Percentiles rank a stretch among this genome's conserved stretches.
These are phyloP conservation scores for Myxocyprinus asiaticus DNA, from an alignment of 2,113 vertebrate genomes.

Conservation along the genomic window DNA sequence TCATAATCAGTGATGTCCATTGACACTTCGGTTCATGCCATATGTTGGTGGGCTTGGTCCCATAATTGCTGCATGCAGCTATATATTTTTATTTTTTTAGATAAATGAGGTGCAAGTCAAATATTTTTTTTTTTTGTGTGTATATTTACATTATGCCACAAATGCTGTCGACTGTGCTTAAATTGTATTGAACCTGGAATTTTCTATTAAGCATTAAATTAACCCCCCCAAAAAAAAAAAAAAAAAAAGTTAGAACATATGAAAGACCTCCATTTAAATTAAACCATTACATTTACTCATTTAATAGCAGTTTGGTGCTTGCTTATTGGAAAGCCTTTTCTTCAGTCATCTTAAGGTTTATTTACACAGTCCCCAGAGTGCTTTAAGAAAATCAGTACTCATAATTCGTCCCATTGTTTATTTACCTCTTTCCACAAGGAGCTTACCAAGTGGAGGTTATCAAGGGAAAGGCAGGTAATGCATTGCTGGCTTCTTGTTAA, in stretches of 20 bases:
- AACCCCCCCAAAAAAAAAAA: too few relatives aligned
- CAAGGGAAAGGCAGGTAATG: slow-evolving; percentile 37
- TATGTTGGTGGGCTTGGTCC: too few relatives aligned
- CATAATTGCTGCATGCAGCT: too few relatives aligned
- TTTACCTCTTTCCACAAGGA: slow-evolving; percentile 56
- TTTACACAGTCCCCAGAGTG: slow-evolving; percentile 54
- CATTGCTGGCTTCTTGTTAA: slow-evolving; percentile 53
- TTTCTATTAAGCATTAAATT: too few relatives aligned
- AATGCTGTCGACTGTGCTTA: too few relatives aligned
- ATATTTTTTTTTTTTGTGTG: too few relatives aligned
- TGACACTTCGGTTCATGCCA: neutral
- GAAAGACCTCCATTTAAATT: slow-evolving; percentile 50
- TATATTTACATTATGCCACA: too few relatives aligned
- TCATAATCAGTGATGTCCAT: neutral
- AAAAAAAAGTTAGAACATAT: too few relatives aligned
- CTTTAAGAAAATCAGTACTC: slow-evolving; percentile 64
- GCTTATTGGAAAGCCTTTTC: slow-evolving; percentile 51
- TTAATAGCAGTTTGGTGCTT: slow-evolving; percentile 58
- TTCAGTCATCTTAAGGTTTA: slow-evolving; percentile 52
- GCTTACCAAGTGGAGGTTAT: slow-evolving; percentile 39
- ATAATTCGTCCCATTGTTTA: slow-evolving; percentile 69
- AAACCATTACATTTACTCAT: slow-evolving; percentile 55
- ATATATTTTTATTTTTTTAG: too few relatives aligned
- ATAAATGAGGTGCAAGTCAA: too few relatives aligned
- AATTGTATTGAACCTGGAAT: too few relatives aligned